Evolutionary conservation across 2,888 invertebrate species (phyloP).

Genomic region (Geophilus truncorum): DNA sequence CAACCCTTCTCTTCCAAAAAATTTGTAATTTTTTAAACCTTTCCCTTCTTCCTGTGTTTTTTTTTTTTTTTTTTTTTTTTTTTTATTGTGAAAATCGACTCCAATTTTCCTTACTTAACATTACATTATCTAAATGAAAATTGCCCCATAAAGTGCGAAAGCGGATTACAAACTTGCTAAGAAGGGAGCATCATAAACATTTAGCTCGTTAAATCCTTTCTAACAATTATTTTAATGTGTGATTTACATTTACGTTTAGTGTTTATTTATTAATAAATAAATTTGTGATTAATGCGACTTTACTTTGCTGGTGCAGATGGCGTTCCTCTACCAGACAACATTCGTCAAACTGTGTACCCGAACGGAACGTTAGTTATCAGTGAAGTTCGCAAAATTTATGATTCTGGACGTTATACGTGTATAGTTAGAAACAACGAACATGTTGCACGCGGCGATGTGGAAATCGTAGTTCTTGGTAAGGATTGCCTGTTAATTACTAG

Average conservation of each 20-base stretch:
- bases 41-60: background rate
- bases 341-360: conserved; percentile 49
- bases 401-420: conserved; percentile 31
- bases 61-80: background rate
- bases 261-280: background rate
- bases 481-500: conserved; percentile 28
- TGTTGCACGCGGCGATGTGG: conserved; percentile 33
- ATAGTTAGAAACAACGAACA: conserved; percentile 31
- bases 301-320: conserved; percentile 40
- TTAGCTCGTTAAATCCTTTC: background rate
- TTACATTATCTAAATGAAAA: background rate
- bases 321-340: conserved; percentile 46
- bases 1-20: background rate
- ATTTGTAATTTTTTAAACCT: no score
- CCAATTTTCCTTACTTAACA: background rate
- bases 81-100: background rate
- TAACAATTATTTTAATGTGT: background rate
- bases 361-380: conserved; percentile 51
- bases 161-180: background rate
- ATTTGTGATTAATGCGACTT: background rate
- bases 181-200: background rate
- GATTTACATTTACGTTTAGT: background rate
- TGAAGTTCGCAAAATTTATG: conserved; percentile 33
- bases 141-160: background rate
- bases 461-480: conserved; percentile 34